A percentile compares a stretch with the other conserved stretches of the same genome.
Conservation (phyloP, 2,888 invertebrate genomes). For the Gibbula magus region DNA sequence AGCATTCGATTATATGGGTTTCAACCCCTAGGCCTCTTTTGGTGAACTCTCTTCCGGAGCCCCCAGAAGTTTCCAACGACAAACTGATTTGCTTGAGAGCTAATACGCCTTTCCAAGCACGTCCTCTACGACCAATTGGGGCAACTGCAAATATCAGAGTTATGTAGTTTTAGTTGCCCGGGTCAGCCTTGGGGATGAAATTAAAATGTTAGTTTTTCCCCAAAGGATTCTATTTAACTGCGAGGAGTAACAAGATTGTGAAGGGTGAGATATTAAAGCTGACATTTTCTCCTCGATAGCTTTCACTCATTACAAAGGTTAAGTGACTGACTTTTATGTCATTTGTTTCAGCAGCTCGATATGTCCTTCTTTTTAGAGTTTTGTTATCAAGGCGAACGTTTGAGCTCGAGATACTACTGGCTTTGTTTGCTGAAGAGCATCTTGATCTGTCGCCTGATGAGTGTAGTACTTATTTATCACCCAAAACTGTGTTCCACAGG, state of each 20-base stretch:
- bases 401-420: no score
- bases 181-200: no score
- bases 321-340: not conserved
- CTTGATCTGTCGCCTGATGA: no score
- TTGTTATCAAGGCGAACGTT: no score
- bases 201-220: not conserved
- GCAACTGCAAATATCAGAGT: not conserved
- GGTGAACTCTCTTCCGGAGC: not conserved
- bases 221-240: not conserved
- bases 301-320: not conserved
- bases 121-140: not conserved
- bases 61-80: not conserved
- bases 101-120: not conserved
- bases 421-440: no score
- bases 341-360: not conserved
- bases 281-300: not conserved
- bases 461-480: no score
- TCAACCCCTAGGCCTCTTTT: not conserved
- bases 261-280: not conserved
- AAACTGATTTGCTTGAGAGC: not conserved
- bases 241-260: not conserved
- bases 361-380: no score
- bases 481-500: no score
- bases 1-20: not conserved
- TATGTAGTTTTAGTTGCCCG: not conserved